Evolutionary conservation across 2,888 invertebrate genomes (phyloP).

Genomic region (Pediacus dermestoides): DNA sequence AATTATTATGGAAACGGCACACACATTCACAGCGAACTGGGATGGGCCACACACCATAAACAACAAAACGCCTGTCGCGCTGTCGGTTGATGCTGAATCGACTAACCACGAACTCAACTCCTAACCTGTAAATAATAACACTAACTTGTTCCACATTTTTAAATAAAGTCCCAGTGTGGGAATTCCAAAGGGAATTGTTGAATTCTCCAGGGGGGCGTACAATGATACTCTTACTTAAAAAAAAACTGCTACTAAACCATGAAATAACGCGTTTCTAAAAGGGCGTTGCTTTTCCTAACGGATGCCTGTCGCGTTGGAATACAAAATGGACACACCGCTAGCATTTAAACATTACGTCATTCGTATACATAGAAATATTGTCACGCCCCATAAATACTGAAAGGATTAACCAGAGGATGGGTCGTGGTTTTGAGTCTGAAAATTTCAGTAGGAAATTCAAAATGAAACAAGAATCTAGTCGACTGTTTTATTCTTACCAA

Average conservation of each 20-base stretch:
- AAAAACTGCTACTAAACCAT: too few relatives aligned
- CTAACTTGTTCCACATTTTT: constrained; percentile 27
- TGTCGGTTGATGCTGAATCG: too few relatives aligned
- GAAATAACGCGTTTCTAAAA: too few relatives aligned
- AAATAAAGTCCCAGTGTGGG: too few relatives aligned
- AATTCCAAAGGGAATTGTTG: too few relatives aligned
- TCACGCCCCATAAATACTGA: constrained; percentile 34
- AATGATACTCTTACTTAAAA: too few relatives aligned
- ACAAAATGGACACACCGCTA: constrained; percentile 13
- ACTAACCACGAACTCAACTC: constrained; percentile 24
- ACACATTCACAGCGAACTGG: constrained; percentile 52
- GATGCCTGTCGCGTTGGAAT: constrained; percentile 18
- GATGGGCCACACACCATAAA: constrained; percentile 52
- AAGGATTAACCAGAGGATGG: constrained; percentile 8
- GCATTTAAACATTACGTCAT: constrained; percentile 45
- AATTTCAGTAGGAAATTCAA: too few relatives aligned
- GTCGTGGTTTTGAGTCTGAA: too few relatives aligned
- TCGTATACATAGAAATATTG: constrained; percentile 47
- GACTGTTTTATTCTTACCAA: too few relatives aligned
- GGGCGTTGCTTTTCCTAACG: too few relatives aligned
- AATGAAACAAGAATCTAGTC: too few relatives aligned
- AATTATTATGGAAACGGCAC: constrained; percentile 47
- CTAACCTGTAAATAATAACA: constrained; percentile 30
- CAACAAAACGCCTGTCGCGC: constrained; percentile 37
- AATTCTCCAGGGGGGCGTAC: too few relatives aligned